These are phyloP conservation scores for Callinectes sapidus DNA, from an alignment of 2,888 invertebrate species.

Conservation along the genomic window DNA sequence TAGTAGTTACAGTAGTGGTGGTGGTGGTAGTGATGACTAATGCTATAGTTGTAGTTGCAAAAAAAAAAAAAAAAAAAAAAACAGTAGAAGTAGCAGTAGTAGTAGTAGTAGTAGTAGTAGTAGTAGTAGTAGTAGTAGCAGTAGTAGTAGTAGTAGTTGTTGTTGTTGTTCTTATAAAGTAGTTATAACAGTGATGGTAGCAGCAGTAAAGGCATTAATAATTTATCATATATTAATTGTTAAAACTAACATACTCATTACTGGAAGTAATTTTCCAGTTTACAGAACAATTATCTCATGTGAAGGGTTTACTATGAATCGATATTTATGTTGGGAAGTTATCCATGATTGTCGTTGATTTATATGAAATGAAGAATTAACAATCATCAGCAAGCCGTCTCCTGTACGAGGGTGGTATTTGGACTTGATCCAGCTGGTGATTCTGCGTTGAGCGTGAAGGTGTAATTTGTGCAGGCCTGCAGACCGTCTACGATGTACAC, in stretches of 20 bases:
- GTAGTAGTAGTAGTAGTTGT: neutral
- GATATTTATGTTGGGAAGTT: neutral
- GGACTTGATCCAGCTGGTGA: slow-evolving; percentile 26
- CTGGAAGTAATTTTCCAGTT: neutral
- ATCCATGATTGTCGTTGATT: neutral
- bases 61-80: too few species aligned
- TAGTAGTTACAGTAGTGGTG: neutral
- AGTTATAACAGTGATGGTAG: neutral
- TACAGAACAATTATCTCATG: neutral
- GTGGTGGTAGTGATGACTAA: too few species aligned
- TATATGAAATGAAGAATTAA: neutral
- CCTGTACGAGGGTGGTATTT: neutral
- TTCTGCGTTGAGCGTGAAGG: slow-evolving; percentile 34
- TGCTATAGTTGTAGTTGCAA: neutral
- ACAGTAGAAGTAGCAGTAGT: neutral
- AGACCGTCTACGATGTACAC: slow-evolving; percentile 35
- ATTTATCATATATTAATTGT: neutral
- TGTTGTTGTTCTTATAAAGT: neutral
- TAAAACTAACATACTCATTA: neutral
- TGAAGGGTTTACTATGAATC: neutral
- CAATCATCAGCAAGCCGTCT: slow-evolving; percentile 34
- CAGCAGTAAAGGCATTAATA: neutral
- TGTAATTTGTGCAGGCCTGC: slow-evolving; percentile 16
- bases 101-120: neutral
- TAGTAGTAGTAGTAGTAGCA: neutral